Conservation (phyloP, 2,113 vertebrate genomes). For the Poeciliopsis prolifica region DNA sequence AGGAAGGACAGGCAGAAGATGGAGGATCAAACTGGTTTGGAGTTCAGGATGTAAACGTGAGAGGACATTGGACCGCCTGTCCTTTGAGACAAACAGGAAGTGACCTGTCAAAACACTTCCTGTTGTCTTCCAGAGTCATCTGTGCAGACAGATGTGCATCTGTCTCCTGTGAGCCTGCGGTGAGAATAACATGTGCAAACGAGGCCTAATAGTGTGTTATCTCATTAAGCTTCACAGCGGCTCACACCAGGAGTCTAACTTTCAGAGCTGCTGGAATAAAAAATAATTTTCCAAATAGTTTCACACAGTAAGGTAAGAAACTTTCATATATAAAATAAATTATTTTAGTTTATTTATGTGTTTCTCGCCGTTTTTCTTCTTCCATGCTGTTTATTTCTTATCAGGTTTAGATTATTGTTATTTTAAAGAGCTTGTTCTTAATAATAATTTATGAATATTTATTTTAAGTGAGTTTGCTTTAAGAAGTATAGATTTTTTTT, state of each 20-base stretch:
- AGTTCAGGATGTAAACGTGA: not conserved
- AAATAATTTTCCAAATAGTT: not conserved
- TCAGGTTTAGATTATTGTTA: not conserved
- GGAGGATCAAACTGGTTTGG: not conserved
- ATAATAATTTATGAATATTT: no score
- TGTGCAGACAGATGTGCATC: slow-evolving; percentile 47
- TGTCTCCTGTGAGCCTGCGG: slow-evolving; percentile 40
- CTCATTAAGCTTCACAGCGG: slow-evolving; percentile 39
- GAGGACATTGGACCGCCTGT: not conserved
- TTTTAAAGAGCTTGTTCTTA: not conserved
- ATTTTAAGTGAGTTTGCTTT: no score
- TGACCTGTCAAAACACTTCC: slow-evolving; percentile 21
- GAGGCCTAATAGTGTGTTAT: slow-evolving; percentile 43
- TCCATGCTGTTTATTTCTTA: not conserved
- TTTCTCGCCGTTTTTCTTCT: not conserved
- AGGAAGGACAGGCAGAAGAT: slow-evolving; percentile 9
- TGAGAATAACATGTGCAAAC: slow-evolving; percentile 39
- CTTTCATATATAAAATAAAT: not conserved
- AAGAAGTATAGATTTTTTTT: no score
- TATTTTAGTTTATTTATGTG: not conserved
- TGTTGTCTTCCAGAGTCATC: slow-evolving; percentile 9
- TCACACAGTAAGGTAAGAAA: not conserved
- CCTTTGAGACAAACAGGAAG: slow-evolving; percentile 14
- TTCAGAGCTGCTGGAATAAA: not conserved
- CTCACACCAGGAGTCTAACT: slow-evolving; percentile 11